phyloP scores from a whole-genome alignment of 2,113 vertebrate genomes.

The Tachycineta bicolor region DNA sequence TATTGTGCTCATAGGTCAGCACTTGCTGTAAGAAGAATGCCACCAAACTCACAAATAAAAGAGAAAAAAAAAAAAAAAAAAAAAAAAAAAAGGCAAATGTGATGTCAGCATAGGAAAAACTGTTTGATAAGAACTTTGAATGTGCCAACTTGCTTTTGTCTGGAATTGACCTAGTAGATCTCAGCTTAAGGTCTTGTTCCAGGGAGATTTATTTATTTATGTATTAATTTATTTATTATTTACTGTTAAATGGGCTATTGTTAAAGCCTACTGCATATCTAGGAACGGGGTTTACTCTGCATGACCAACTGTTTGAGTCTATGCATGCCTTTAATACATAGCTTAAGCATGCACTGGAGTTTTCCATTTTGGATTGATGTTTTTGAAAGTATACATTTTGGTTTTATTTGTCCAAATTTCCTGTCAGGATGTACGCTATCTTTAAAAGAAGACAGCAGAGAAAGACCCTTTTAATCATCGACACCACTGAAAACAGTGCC shows the following conservation, averaged over 20 bases:
- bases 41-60: neutral
- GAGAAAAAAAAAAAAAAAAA: neutral
- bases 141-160: neutral
- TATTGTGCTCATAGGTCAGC: neutral
- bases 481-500: neutral
- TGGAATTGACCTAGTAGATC: neutral
- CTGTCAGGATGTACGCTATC: neutral
- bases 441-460: neutral
- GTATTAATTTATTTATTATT: neutral
- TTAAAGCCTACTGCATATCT: neutral
- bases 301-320: neutral
- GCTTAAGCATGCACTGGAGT: neutral
- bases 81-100: neutral
- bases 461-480: conserved; percentile 4
- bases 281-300: neutral
- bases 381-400: neutral
- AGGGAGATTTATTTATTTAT: neutral
- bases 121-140: neutral
- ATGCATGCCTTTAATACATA: neutral
- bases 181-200: neutral
- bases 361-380: neutral
- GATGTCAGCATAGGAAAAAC: neutral
- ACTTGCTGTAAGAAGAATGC: neutral
- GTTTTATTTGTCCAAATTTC: neutral
- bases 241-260: neutral